Conservation (phyloP, 2,797 vertebrate species). For the Amazonetta brasiliensis region DNA sequence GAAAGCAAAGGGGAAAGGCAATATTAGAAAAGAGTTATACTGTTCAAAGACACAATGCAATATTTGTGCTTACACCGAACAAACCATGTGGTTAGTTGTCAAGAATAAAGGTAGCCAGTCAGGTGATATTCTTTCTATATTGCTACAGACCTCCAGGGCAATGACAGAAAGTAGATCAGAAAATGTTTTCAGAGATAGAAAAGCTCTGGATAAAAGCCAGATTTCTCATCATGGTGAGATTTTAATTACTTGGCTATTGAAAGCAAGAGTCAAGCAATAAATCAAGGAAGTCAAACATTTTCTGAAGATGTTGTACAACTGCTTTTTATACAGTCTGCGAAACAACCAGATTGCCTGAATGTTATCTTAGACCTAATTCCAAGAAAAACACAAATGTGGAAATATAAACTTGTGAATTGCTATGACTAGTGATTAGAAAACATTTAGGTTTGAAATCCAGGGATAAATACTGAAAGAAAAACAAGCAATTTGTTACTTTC, state of each 20-base stretch:
- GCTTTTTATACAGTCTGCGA: not conserved
- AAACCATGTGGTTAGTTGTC: not conserved
- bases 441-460: not conserved
- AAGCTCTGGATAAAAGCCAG: not conserved
- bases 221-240: not conserved
- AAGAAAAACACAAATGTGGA: not conserved
- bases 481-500: not conserved
- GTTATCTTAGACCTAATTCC: not conserved
- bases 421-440: not conserved
- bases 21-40: not conserved
- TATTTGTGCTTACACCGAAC: not conserved
- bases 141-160: not conserved
- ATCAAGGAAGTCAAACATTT: not conserved
- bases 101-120: not conserved
- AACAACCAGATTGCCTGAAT: not conserved
- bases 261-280: not conserved
- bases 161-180: not conserved
- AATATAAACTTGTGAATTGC: not conserved
- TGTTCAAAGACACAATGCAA: not conserved
- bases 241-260: slow-evolving; percentile 22
- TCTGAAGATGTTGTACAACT: not conserved
- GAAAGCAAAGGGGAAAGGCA: not conserved
- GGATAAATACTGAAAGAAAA: not conserved
- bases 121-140: not conserved
- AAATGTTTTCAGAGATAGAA: not conserved